Evolutionary conservation across 1,140 invertebrate species (phyloP), one percentile per base, ranked within the genome.

Genomic region (Scaptomyza montana): DNA sequence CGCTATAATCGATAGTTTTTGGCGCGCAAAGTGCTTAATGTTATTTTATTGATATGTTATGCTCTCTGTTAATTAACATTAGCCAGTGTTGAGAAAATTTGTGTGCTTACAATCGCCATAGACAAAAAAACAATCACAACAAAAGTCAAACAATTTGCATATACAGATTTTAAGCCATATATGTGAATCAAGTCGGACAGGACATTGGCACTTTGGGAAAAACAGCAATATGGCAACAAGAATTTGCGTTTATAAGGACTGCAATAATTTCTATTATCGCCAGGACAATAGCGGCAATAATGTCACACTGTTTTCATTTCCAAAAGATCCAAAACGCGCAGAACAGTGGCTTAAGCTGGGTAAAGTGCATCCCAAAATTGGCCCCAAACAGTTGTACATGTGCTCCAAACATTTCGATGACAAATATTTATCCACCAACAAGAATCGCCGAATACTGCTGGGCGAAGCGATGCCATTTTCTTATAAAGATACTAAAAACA

Each of bases 381-480:
- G 68, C 0, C 10, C 10, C 2, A 60, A 33, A 5, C 57, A 78
- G n/a, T 28, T 77, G 13, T 77, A 62, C 16, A 80, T 86, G 71
- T 91, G 90, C 55, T 87, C 87, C n/a, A 67, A 75, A 1, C 90
- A 91, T 56, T 91, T 91, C 6, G 90, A 90, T 65, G 9, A 30
- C 0, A 78, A 77, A 56, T 90, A 71, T 39, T 19, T 91, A 12
- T 74, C 85, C 5, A 50, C 39, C 3, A 74, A 54, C 8, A 70
- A 67, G n/a, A 65, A 77, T 13, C 78, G 90, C 6, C 78, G 64
- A 0, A 39, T 80, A 4, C 71, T 91, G 4, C 39, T 91, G 0
- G 81, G 77, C 5, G 54, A 80, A n/a, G 90, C 90, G 0, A 43
- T 90, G 1, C 90, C 90, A 0, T 64, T 39, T 70, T 25, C 77